Percentiles rank a stretch among this genome's conserved stretches.
These are phyloP conservation scores for Drosophila rhopaloa DNA, from an alignment of 1,140 invertebrate genomes.

Conservation along the genomic window DNA sequence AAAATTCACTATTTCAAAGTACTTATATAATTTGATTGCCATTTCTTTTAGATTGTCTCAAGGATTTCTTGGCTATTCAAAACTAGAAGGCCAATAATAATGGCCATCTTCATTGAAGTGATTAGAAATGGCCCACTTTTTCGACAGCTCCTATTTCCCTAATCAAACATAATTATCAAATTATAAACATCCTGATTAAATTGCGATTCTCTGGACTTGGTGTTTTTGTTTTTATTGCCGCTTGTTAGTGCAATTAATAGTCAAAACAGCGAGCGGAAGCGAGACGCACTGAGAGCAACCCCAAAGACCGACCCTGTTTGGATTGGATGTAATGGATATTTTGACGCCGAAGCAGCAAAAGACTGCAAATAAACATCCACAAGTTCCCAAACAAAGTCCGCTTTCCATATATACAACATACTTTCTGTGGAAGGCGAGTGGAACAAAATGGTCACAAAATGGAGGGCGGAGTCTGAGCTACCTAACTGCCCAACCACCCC, in stretches of 20 bases:
- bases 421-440: slow-evolving; percentile 66
- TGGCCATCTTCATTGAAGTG: not conserved
- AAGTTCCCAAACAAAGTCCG: slow-evolving; percentile 71
- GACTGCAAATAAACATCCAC: slow-evolving; percentile 83
- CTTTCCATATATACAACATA: not conserved
- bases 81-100: not conserved
- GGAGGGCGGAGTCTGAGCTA: slow-evolving; percentile 53
- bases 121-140: not conserved
- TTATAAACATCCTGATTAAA: slow-evolving; percentile 39
- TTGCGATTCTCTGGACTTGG: slow-evolving; percentile 1
- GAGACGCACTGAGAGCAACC: slow-evolving; percentile 9
- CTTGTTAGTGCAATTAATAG: slow-evolving; percentile 64
- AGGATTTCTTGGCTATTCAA: not conserved
- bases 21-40: not conserved
- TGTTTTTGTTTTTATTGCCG: slow-evolving; percentile 40
- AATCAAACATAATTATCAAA: not conserved
- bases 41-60: not conserved
- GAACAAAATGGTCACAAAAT: slow-evolving; percentile 74
- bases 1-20: no score
- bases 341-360: slow-evolving; percentile 81
- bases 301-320: slow-evolving; percentile 68
- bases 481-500: slow-evolving; percentile 5
- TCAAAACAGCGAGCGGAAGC: slow-evolving; percentile 49
- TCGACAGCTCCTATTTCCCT: no score
- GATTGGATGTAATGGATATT: slow-evolving; percentile 84